A percentile compares a stretch with the other conserved stretches of the same genome.
Conservation (phyloP, 2,797 vertebrate genomes). For the Sebastes cheni region DNA sequence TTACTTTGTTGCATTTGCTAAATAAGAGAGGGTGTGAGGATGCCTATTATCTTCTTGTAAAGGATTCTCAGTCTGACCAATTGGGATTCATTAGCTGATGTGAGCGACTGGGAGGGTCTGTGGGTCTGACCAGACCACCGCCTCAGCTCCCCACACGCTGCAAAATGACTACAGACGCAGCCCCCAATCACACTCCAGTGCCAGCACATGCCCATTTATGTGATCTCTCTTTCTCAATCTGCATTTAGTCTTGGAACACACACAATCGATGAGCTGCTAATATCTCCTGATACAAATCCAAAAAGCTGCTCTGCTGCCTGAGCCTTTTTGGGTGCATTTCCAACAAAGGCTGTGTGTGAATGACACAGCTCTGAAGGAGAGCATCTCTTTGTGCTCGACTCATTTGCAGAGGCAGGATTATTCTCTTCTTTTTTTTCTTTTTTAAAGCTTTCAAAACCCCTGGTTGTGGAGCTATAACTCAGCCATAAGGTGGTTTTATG, state of each 20-base stretch:
- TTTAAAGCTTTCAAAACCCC: not conserved
- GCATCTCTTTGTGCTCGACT: constrained; percentile 64
- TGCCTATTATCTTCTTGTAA: not conserved
- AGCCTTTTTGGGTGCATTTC: constrained; percentile 37
- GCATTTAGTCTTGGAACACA: constrained; percentile 10
- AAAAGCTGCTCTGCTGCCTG: constrained; percentile 8
- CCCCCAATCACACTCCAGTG: constrained; percentile 17
- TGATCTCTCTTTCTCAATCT: constrained; percentile 7
- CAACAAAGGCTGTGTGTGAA: constrained; percentile 62
- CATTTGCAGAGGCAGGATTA: constrained; percentile 22
- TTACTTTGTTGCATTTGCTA: constrained; percentile 1
- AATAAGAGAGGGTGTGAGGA: not conserved
- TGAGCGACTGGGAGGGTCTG: not conserved
- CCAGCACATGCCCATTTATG: constrained; percentile 23
- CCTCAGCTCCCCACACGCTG: constrained; percentile 28
- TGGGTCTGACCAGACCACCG: constrained; percentile 37
- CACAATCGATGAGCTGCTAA: not conserved
- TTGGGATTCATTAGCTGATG: not conserved
- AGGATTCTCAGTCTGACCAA: not conserved
- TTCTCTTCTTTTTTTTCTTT: not conserved
- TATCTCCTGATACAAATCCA: constrained; percentile 12
- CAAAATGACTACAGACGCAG: constrained; percentile 36
- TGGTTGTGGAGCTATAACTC: not conserved
- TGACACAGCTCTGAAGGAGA: constrained; percentile 47
- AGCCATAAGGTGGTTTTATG: not conserved